These are phyloP conservation scores for Seira musarum DNA, from an alignment of 2,888 invertebrate species.

Conservation along the genomic window DNA sequence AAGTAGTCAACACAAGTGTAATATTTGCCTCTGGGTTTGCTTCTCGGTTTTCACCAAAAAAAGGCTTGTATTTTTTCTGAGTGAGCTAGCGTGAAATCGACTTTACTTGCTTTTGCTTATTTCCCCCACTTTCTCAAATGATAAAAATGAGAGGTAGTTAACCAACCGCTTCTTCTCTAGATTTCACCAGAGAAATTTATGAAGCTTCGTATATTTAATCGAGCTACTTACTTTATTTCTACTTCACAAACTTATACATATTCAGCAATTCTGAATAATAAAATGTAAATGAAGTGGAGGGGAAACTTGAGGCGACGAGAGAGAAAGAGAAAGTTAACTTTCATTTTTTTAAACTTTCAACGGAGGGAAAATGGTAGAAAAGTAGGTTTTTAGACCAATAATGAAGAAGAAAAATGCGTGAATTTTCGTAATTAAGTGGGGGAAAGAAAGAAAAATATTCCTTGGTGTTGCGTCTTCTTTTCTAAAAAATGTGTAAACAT, in stretches of 20 bases:
- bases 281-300: conserved; percentile 27
- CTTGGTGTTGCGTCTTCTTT: too few species aligned
- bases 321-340: background rate
- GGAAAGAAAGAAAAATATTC: too few species aligned
- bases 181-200: background rate
- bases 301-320: too few species aligned
- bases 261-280: conserved; percentile 26
- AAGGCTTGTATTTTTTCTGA: background rate
- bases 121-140: background rate
- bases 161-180: background rate
- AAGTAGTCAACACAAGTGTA: conserved; percentile 27
- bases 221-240: background rate
- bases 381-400: too few species aligned
- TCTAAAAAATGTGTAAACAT: background rate
- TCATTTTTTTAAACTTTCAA: background rate
- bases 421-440: background rate
- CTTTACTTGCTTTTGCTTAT: background rate
- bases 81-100: background rate
- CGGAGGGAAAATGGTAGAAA: background rate
- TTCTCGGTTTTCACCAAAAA: background rate
- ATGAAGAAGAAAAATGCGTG: too few species aligned
- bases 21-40: conserved; percentile 18
- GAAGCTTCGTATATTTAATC: background rate
- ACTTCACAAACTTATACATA: background rate
- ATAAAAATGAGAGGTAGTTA: background rate